Evolutionary conservation across 2,797 vertebrate genomes (phyloP), one percentile per base, ranked within the genome.

Genomic region (Cebuella pygmaea): DNA sequence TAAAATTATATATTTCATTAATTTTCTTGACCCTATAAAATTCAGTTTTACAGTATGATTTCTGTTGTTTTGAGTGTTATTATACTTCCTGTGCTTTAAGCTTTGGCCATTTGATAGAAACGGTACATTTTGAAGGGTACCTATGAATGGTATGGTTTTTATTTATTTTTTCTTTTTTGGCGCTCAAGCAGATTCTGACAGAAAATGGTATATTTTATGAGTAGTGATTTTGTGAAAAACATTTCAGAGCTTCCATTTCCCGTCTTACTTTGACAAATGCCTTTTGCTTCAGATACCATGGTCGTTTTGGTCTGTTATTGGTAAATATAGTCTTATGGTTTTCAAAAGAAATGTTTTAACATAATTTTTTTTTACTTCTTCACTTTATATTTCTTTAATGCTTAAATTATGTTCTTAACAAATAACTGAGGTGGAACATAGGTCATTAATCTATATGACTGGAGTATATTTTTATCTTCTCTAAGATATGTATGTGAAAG

Each of bases 321-420:
- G 48, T 92, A 88, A 88, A 95, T 61, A 52, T 83, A 87, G 76
- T 95, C 17, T 80, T 59, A 12, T 50, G 46, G 2, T 75, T 96
- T 88, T 91, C 55, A 93, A 80, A 95, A 41, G 26, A 80, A 79
- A 95, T 93, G 27, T 79, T 90, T 94, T 72, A 61, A 48, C 2
- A 41, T n/a, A 57, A 50, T 27, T 59, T 50, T 22, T 41, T 14
- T 36, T 52, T 44, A 83, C 10, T 84, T 84, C 6, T 92, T 88
- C 11, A 64, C 19, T 72, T 84, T 12, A 14, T 55, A 33, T 92
- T 84, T 88, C 27, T 57, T 93, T 90, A 89, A 90, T 87, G 76
- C 14, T 39, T 93, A 33, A 84, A 70, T 2, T 93, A 7, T 50
- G 10, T 67, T 19, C 15, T 93, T 91, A 50, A 59, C 15, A 94